phyloP scores from a whole-genome alignment of 2,797 vertebrate genomes.

The Pangasius krempfi region DNA sequence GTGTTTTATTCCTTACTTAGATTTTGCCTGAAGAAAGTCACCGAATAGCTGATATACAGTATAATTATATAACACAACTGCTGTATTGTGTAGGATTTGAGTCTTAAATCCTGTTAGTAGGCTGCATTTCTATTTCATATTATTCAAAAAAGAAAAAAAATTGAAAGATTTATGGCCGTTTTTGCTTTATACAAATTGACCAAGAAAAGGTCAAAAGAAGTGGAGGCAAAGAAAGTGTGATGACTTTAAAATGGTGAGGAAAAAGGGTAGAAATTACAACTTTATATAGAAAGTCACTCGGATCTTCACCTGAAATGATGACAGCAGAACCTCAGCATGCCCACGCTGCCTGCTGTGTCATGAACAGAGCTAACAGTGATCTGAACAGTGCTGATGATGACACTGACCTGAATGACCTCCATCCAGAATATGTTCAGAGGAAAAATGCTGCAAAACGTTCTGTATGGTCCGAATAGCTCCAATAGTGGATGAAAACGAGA shows the following conservation, averaged over 20 bases:
- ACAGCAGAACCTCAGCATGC: neutral
- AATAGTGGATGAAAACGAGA: neutral
- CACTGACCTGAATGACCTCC: constrained; percentile 3
- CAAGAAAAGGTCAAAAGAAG: neutral
- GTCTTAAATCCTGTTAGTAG: neutral
- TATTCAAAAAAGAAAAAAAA: neutral
- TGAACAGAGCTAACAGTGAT: constrained; percentile 1
- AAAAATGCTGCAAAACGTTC: neutral
- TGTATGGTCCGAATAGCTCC: neutral
- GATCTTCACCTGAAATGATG: neutral
- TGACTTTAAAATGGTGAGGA: neutral
- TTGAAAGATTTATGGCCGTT: neutral
- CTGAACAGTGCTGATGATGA: constrained; percentile 12
- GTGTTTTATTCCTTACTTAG: neutral
- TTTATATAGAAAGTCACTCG: neutral
- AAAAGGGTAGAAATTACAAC: neutral
- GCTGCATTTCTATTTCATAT: neutral
- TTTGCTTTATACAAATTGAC: neutral
- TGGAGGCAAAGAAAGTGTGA: neutral
- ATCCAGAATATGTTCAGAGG: neutral
- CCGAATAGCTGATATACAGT: neutral
- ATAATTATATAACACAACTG: neutral
- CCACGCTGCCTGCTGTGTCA: neutral
- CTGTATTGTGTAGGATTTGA: neutral
- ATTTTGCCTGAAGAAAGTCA: neutral